Conservation (phyloP, 2,113 vertebrate species). For the Chamaetylas fuelleborni region DNA sequence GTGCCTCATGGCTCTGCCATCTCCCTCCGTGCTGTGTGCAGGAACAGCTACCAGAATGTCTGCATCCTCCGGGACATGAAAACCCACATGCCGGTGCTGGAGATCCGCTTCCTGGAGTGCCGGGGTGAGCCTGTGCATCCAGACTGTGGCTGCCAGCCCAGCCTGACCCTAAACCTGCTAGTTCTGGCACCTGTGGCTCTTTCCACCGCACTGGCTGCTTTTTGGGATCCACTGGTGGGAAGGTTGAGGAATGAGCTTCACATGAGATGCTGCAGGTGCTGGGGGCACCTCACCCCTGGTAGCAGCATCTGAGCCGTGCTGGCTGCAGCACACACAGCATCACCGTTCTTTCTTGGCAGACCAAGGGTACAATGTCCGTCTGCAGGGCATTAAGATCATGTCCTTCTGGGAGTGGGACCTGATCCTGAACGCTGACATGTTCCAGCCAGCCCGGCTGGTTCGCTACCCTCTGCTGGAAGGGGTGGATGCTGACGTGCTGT, state of each 20-base stretch:
- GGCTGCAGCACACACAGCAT: rapidly evolving
- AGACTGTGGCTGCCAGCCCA: background rate
- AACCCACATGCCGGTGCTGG: constrained; percentile 85
- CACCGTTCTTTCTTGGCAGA: constrained; percentile 67
- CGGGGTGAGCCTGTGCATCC: constrained; percentile 72
- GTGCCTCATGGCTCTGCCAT: background rate
- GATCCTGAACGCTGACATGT: constrained; percentile 85
- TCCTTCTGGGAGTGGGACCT: constrained; percentile 90
- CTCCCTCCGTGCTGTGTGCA: constrained; percentile 44
- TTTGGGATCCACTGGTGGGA: background rate
- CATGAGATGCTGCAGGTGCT: background rate
- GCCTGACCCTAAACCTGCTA: rapidly evolving
- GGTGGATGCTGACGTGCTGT: constrained; percentile 79
- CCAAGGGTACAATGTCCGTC: constrained; percentile 89
- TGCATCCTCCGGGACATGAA: constrained; percentile 93
- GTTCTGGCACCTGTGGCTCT: background rate
- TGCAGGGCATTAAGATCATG: constrained; percentile 90
- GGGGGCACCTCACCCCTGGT: rapidly evolving
- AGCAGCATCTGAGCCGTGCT: rapidly evolving
- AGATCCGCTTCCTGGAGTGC: constrained; percentile 92
- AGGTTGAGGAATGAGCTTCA: background rate
- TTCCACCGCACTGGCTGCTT: background rate
- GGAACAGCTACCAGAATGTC: constrained; percentile 85
- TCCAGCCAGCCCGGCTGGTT: constrained; percentile 85
- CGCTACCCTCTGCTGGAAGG: constrained; percentile 93